phyloP scores from a whole-genome alignment of 2,797 vertebrate genomes.

The Crax fasciolata region DNA sequence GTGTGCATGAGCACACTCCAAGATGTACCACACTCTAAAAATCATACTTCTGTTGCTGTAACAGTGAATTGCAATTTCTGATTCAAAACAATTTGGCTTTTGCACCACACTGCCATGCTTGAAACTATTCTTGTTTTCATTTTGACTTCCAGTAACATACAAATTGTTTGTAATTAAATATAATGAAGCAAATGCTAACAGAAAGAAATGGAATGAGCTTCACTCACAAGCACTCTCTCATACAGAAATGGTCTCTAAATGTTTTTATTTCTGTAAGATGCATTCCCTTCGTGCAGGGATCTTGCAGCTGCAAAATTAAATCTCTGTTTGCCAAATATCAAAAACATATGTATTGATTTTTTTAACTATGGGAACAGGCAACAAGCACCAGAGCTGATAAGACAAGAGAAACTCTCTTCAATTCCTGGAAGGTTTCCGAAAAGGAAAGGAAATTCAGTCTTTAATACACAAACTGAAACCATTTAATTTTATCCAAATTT shows the following conservation, averaged over 20 bases:
- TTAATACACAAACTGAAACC: conserved; percentile 64
- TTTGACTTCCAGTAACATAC: conserved; percentile 77
- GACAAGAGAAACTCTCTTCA: conserved; percentile 45
- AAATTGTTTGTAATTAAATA: conserved; percentile 77
- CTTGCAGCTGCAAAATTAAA: conserved; percentile 84
- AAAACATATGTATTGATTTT: conserved; percentile 84
- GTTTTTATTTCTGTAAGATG: conserved; percentile 78
- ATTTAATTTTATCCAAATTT: conserved; percentile 58
- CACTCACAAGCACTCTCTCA: conserved; percentile 60
- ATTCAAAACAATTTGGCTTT: conserved; percentile 57
- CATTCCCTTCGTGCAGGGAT: conserved; percentile 72
- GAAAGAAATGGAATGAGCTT: conserved; percentile 78
- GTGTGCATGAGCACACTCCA: rapidly evolving
- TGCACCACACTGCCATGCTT: not conserved
- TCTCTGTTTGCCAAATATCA: conserved; percentile 80
- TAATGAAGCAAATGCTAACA: conserved; percentile 71
- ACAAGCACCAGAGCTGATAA: conserved; percentile 69
- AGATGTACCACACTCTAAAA: not conserved
- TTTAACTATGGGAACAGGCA: conserved; percentile 68
- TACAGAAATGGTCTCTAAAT: conserved; percentile 75
- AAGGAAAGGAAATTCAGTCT: conserved; percentile 71
- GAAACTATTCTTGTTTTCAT: conserved; percentile 55
- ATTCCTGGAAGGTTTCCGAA: conserved; percentile 69
- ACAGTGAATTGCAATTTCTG: conserved; percentile 43
- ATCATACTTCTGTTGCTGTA: conserved; percentile 13